phyloP scores from a whole-genome alignment of 2,888 invertebrate species.

The Scaptomyza polygonia region DNA sequence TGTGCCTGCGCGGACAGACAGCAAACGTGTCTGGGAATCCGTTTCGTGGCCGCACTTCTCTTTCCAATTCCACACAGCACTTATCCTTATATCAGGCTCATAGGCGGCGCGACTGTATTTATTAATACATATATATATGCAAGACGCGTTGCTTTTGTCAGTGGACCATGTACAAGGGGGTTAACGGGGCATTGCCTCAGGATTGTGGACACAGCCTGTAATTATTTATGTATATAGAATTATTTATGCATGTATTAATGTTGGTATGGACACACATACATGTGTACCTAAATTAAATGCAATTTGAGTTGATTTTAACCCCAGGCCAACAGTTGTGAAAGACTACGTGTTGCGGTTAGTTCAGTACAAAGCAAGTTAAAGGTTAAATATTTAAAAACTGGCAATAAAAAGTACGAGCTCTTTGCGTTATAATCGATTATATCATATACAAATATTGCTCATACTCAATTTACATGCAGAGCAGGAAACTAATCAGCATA shows the following conservation, averaged over 20 bases:
- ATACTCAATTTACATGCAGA: neutral
- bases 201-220: slow-evolving; percentile 33
- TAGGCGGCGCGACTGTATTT: slow-evolving; percentile 47
- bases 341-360: slow-evolving; percentile 6
- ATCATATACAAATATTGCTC: neutral
- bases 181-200: neutral
- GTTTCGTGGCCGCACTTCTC: slow-evolving; percentile 21
- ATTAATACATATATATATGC: slow-evolving; percentile 72
- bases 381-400: neutral
- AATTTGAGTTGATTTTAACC: slow-evolving; percentile 15
- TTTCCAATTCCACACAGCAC: slow-evolving; percentile 26
- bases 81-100: slow-evolving; percentile 22
- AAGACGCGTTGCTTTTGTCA: slow-evolving; percentile 61
- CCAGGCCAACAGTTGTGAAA: slow-evolving; percentile 16
- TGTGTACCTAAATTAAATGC: slow-evolving; percentile 41
- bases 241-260: neutral
- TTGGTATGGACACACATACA: neutral
- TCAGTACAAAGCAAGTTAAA: neutral
- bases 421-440: slow-evolving; percentile 1
- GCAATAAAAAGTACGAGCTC: neutral
- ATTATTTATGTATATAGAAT: slow-evolving; percentile 45
- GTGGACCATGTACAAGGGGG: slow-evolving; percentile 30
- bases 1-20: slow-evolving; percentile 34
- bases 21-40: slow-evolving; percentile 77
- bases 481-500: slow-evolving; percentile 33